A percentile compares a stretch with the other conserved stretches of the same genome.
Evolutionary conservation across 2,888 invertebrate species (phyloP).

Genomic region (Coelopa pilipes): DNA sequence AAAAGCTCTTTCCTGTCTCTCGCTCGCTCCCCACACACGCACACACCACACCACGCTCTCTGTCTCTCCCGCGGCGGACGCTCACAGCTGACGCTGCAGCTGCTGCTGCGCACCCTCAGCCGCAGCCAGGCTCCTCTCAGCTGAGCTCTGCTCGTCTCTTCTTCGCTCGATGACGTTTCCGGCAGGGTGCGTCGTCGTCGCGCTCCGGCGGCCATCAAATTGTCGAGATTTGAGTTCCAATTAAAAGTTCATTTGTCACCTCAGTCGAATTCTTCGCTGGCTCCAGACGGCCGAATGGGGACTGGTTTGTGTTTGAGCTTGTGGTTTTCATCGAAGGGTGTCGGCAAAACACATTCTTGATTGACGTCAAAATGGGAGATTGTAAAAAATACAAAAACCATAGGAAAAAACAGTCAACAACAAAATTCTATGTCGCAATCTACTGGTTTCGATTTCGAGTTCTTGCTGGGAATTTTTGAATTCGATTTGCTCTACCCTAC

Average conservation of each 20-base stretch:
- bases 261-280: slow-evolving; percentile 30
- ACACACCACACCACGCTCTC: too few species aligned
- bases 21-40: too few species aligned
- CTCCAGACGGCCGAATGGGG: slow-evolving; percentile 33
- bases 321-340: slow-evolving; percentile 13
- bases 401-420: slow-evolving; percentile 21
- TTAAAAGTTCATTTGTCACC: slow-evolving; percentile 44
- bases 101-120: too few species aligned
- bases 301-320: slow-evolving; percentile 21
- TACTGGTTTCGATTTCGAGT: slow-evolving; percentile 25
- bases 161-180: too few species aligned
- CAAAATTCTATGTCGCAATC: slow-evolving; percentile 29
- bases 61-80: too few species aligned
- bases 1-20: too few species aligned
- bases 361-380: slow-evolving; percentile 6
- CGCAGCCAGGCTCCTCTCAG: too few species aligned
- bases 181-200: too few species aligned
- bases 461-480: slow-evolving; percentile 5
- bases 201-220: neutral
- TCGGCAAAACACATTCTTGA: neutral
- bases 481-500: slow-evolving; percentile 11
- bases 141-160: too few species aligned
- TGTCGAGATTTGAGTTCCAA: slow-evolving; percentile 31
- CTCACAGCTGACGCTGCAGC: too few species aligned
- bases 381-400: slow-evolving; percentile 29